Evolutionary conservation across 2,888 invertebrate species (phyloP), one percentile per base, ranked within the genome.

Genomic region (Serrognathus titanus): DNA sequence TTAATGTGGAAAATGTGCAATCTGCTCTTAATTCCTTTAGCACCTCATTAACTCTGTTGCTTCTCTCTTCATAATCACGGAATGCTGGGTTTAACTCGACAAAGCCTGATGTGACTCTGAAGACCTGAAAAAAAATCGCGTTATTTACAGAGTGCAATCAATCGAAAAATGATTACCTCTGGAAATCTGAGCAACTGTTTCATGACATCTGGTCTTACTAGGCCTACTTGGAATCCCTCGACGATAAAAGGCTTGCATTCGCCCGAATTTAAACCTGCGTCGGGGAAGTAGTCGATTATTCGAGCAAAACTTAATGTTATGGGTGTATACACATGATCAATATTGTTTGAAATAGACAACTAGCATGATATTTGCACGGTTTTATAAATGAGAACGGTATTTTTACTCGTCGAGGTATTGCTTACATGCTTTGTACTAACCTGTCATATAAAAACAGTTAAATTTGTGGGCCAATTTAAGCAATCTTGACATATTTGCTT

Each of bases 81-180:
- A 93, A 92, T 53, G 92, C 90, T 65, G 93, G 92, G 79, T 93
- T 93, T 64, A 94, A 79, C 75, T 91, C 90, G 47, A 94, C 90
- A 75, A 82, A 85, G 68, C 85, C 85, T 6, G 86, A 83, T 60
- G 85, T 84, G 68, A 87, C 84, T 77, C 85, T 84, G 77, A 89
- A 90, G 59, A 90, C 87, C 87, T 87, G 68, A 65, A 65, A 65
- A 62, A 45, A 53, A 47, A 7, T 43, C n/a, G 10, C 12, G 7
- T 31, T 43, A 57, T 7, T 31, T 31, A 31, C 24, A 50, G 39
- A 57, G 56, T 54, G 41, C 38, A 36, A 51, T 9, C 24, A 49
- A 49, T 36, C n/a, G 10, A 35, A 48, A 48, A 56, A 43, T 40
- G n/a, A 13, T 38, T 31, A 90, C 90, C 82, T 93, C 89, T 43